Evolutionary conservation across 92 coral and sea anemone genomes (phyloP), one percentile per base, ranked within the genome.

Genomic region (Palythoa grandis): DNA sequence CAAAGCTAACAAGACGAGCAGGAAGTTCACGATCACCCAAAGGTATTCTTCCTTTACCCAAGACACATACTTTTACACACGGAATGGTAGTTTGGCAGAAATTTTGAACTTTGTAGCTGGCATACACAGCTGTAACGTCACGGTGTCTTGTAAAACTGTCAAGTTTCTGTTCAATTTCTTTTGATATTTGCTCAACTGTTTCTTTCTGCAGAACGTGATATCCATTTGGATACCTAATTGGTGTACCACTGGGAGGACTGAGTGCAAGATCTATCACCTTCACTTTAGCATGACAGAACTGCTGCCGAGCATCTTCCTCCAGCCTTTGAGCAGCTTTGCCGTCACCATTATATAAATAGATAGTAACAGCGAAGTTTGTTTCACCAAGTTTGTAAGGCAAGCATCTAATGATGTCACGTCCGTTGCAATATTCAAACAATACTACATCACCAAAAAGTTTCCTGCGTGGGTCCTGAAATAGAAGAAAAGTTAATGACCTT

Each of bases 31-130:
- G 8, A 22, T 71, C 76, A 71, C 92, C 88, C 2, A 87, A 4
- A 14, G 92, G 92, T 52, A 90, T 83, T 78, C 52, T 60, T 12
- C 88, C 90, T 87, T 90, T 90, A 9, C 88, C 92, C 54, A 90
- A 37, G 65, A 90, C 90, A 48, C 76, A 86, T 10, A 90, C 84
- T 7, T 58, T 65, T 4, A 90, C 78, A 68, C 90, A 90, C 11
- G 84, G 82, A 9, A 9, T 57, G 16, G 1, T 12, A 57, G 65
- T 57, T 4, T 57, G 65, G n/a, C n/a, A 1, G 65, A 0, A 57
- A 0, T 57, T 19, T 4, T 0, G 16, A 13, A 9, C 16, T 57
- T 57, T 57, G n/a, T 19, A 57, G 3, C n/a, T 9, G 0, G 65
- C 65, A 9, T 13, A 57, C 16, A 57, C 65, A 0, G 65, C 65